A percentile compares a stretch with the other conserved stretches of the same genome.
Conservation (phyloP, 2,797 vertebrate genomes). For the Syngnathus acus region DNA sequence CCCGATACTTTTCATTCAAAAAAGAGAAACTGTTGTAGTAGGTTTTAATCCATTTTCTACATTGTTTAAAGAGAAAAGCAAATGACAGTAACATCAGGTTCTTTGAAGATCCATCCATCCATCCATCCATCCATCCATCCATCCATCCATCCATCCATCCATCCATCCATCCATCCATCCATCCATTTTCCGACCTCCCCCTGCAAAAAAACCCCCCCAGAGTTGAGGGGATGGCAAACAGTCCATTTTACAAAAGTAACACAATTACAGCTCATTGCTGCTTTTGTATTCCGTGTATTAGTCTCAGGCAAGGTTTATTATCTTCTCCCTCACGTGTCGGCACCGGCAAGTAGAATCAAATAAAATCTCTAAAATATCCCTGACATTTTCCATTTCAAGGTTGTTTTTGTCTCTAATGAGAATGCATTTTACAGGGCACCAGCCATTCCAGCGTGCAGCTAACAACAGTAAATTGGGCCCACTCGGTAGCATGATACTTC, state of each 20-base stretch:
- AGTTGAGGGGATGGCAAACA: not conserved
- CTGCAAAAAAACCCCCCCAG: not conserved
- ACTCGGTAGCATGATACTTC: not conserved
- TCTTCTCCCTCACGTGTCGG: constrained; percentile 12
- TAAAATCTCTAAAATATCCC: constrained; percentile 24
- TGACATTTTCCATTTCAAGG: constrained; percentile 45
- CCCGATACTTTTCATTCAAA: not conserved
- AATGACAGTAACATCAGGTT: not conserved
- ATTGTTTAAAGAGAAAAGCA: not conserved
- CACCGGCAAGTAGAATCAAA: constrained; percentile 19
- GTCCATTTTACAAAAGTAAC: not conserved
- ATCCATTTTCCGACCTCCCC: too few relatives aligned
- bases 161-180: too few relatives aligned
- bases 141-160: too few relatives aligned
- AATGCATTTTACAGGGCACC: constrained; percentile 31
- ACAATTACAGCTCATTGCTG: constrained; percentile 8
- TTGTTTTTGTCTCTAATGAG: constrained; percentile 30
- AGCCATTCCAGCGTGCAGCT: constrained; percentile 25
- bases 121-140: too few relatives aligned
- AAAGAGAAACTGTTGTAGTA: not conserved
- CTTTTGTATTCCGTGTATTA: constrained; percentile 11
- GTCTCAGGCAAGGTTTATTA: constrained; percentile 25
- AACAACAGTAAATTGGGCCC: constrained; percentile 32
- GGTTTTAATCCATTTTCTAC: not conserved
- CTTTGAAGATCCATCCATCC: not conserved